Conservation (phyloP, 1,140 invertebrate genomes). For the Neodiprion fabricii region DNA sequence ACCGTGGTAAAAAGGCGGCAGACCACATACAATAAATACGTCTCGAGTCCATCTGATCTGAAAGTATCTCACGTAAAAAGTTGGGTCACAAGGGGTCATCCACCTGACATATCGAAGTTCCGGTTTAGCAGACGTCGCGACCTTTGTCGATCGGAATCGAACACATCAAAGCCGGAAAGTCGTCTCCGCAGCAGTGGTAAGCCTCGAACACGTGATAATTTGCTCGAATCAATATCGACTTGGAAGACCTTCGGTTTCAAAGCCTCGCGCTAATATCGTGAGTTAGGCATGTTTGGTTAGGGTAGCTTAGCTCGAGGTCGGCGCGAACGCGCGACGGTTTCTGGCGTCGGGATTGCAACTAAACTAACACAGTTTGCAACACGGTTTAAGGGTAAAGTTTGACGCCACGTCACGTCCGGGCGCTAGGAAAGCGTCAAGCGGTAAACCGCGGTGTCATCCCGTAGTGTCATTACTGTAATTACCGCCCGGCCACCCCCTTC, state of each 20-base stretch:
- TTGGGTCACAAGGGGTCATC: too few relatives aligned
- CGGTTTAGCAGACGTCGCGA: too few relatives aligned
- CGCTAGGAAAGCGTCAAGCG: conserved; percentile 11
- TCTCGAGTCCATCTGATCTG: too few relatives aligned
- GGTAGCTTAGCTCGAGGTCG: not conserved
- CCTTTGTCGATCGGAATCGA: not conserved
- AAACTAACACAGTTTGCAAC: conserved; percentile 6
- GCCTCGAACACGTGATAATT: not conserved
- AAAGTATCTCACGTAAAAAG: too few relatives aligned
- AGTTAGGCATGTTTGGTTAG: not conserved
- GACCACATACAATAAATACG: too few relatives aligned
- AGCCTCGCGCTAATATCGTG: not conserved
- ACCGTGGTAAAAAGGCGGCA: too few relatives aligned
- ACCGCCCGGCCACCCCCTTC: not conserved
- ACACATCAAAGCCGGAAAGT: not conserved
- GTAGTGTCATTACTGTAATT: conserved; percentile 15
- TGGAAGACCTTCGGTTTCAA: not conserved
- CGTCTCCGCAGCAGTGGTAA: not conserved
- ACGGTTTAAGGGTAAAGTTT: conserved; percentile 15
- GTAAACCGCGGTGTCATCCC: conserved; percentile 17
- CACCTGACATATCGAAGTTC: too few relatives aligned
- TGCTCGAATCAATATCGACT: not conserved
- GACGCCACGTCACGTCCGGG: not conserved
- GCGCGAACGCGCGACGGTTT: not conserved
- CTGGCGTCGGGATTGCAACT: not conserved